phyloP scores from a whole-genome alignment of 2,888 invertebrate genomes.

The Argynnis bischoffii region DNA sequence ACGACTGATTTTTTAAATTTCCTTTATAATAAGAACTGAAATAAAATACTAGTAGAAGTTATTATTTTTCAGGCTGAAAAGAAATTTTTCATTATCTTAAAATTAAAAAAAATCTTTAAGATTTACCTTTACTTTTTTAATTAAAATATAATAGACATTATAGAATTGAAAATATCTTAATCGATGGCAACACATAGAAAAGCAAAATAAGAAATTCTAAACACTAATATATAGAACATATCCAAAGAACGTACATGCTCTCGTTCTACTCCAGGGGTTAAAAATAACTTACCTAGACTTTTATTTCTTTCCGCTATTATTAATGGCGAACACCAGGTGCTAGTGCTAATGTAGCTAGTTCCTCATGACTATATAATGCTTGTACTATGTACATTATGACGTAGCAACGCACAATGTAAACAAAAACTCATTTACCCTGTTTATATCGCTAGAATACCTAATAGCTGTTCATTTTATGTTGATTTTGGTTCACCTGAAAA shows the following conservation, averaged over 20 bases:
- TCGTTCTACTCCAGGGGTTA: neutral
- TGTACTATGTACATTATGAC: conserved; percentile 17
- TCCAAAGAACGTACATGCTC: conserved; percentile 1
- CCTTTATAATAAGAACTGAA: conserved; percentile 8
- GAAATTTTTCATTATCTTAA: too few species aligned
- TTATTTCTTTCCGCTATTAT: conserved; percentile 10
- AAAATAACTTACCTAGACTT: conserved; percentile 7
- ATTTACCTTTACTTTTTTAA: too few species aligned
- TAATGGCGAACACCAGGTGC: conserved; percentile 23
- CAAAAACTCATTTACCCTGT: conserved; percentile 12
- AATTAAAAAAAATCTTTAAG: too few species aligned
- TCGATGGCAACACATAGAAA: neutral
- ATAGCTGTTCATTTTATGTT: conserved; percentile 15
- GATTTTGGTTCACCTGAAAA: conserved; percentile 5
- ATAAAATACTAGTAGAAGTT: too few species aligned
- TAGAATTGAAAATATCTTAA: too few species aligned
- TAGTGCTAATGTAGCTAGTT: conserved; percentile 11
- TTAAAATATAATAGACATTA: too few species aligned
- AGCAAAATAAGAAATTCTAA: neutral
- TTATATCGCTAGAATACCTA: conserved; percentile 6
- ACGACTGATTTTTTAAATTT: conserved; percentile 9
- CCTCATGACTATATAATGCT: conserved; percentile 23
- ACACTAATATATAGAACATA: neutral
- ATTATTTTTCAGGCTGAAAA: too few species aligned
- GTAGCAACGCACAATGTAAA: conserved; percentile 22